A percentile compares a stretch with the other conserved stretches of the same genome.
Evolutionary conservation across 2,888 invertebrate genomes (phyloP).

Genomic region (Neoitamus cyanurus): DNA sequence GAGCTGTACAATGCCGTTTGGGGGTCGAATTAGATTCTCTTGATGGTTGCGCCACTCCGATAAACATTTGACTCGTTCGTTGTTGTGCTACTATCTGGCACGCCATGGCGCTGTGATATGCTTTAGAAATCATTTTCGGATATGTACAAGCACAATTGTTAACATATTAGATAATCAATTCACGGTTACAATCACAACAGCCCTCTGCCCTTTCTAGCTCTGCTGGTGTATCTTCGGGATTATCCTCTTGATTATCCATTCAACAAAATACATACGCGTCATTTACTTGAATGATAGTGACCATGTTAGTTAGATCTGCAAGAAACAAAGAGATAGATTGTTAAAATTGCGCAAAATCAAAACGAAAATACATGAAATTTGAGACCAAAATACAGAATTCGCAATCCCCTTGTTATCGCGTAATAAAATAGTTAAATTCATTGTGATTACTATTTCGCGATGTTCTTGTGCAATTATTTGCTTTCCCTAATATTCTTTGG

Average conservation of each 20-base stretch:
- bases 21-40: constrained; percentile 28
- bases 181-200: background rate
- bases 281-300: background rate
- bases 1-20: background rate
- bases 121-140: background rate
- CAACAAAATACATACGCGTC: background rate
- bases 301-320: background rate
- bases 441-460: too few species aligned
- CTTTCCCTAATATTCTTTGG: too few species aligned
- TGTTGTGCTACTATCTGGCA: background rate
- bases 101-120: constrained; percentile 30
- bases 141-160: background rate
- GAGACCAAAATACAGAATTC: too few species aligned
- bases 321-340: background rate
- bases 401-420: too few species aligned
- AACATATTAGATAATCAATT: background rate
- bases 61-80: background rate
- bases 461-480: too few species aligned
- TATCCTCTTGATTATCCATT: background rate
- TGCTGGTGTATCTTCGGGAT: background rate
- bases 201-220: background rate
- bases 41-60: background rate
- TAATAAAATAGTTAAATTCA: too few species aligned
- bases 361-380: too few species aligned
- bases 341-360: background rate